These are phyloP conservation scores for Myrmecophaga tridactyla DNA, from an alignment of 2,113 vertebrate species.

Conservation along the genomic window DNA sequence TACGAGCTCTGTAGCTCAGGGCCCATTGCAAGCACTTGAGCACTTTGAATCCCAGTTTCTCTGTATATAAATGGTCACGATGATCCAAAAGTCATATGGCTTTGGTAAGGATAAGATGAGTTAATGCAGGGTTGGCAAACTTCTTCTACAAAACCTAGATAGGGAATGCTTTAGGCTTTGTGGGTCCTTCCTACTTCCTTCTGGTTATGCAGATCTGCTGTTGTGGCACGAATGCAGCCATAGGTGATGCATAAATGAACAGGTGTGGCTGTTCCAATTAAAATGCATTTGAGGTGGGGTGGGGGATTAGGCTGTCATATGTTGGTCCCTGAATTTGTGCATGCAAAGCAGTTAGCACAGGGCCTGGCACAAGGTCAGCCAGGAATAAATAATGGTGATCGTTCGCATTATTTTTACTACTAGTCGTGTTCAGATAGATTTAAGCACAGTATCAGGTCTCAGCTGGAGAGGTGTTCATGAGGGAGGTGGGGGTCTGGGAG, in stretches of 20 bases:
- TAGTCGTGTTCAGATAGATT: background rate
- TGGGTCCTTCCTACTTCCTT: fast-evolving
- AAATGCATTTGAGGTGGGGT: background rate
- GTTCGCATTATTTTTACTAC: background rate
- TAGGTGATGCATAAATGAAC: background rate
- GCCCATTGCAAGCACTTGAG: background rate
- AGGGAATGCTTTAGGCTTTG: background rate
- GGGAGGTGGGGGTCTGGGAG: background rate
- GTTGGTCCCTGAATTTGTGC: background rate
- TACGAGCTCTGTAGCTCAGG: background rate
- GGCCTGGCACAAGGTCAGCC: background rate
- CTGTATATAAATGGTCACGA: background rate
- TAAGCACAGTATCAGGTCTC: background rate
- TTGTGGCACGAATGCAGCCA: background rate
- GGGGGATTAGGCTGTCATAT: background rate
- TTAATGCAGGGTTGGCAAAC: background rate
- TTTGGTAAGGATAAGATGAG: background rate
- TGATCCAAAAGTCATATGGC: background rate
- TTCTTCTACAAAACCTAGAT: background rate
- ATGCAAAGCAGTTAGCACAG: too few species aligned
- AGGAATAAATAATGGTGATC: background rate
- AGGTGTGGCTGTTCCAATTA: background rate
- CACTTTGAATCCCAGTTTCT: background rate
- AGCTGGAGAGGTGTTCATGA: background rate
- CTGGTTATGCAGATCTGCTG: background rate